Conservation (phyloP, 2,113 vertebrate species). For the Aphyosemion australe region DNA sequence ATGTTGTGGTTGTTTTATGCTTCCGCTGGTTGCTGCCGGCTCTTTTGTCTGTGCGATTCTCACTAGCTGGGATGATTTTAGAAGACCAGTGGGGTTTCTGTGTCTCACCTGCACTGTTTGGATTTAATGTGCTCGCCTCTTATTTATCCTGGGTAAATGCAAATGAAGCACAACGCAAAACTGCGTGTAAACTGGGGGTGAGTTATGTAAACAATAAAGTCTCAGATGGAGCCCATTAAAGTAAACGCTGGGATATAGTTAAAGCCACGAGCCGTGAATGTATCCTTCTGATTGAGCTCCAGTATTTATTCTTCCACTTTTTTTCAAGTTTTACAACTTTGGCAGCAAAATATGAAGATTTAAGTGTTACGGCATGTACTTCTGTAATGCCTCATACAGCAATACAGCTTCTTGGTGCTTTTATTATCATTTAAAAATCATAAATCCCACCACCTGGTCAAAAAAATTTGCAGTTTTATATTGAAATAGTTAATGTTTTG, state of each 20-base stretch:
- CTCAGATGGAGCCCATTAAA: constrained; percentile 43
- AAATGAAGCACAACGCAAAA: constrained; percentile 33
- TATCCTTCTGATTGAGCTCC: constrained; percentile 8
- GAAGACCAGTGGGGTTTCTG: constrained; percentile 50
- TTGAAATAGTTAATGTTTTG: constrained; percentile 10
- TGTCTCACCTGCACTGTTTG: constrained; percentile 45
- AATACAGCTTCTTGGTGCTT: not conserved
- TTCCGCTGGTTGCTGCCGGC: constrained; percentile 8
- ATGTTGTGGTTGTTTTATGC: constrained; percentile 11
- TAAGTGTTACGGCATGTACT: not conserved
- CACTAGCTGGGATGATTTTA: constrained; percentile 63
- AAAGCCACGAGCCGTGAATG: constrained; percentile 2
- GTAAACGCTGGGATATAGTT: constrained; percentile 20
- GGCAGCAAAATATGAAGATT: constrained; percentile 1
- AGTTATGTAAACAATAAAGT: constrained; percentile 51
- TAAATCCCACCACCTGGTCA: constrained; percentile 1
- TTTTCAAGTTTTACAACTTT: not conserved
- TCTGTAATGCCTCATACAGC: not conserved
- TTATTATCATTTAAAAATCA: constrained; percentile 1
- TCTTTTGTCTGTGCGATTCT: constrained; percentile 48
- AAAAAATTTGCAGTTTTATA: constrained; percentile 10
- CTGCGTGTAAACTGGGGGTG: constrained; percentile 22
- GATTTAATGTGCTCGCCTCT: constrained; percentile 43
- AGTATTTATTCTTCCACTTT: constrained; percentile 14
- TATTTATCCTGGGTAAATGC: constrained; percentile 56